Base-by-base conservation (phyloP, 2,113 vertebrate species). In the Eidolon helvum region DNA sequence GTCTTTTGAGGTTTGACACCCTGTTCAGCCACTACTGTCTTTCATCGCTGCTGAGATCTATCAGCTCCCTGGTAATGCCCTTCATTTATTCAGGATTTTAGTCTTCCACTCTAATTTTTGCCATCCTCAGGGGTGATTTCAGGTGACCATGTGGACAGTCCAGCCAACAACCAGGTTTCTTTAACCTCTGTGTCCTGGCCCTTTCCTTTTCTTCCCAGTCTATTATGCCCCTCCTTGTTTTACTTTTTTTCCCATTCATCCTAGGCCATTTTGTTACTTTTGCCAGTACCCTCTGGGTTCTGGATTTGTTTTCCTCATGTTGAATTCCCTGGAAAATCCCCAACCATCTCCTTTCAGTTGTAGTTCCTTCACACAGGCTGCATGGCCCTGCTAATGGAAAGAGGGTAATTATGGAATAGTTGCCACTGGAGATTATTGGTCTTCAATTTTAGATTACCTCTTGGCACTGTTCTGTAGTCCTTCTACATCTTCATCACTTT, bases 281-380 rank as follows among this genome's bases (percentile, higher is more conserved):
- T n/a, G 10, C 65, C 35, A 66, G 55, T 84, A 30, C 5, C 1
- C 12, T 68, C 4, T 72, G n/a, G 33, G 33, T 87, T 35, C 79
- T 88, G 71, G 48, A 75, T 89, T 90, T 97, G 38, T 83, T 94
- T 89, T 78, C 30, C 63, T 72, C n/a, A 45, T 59, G 19, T 72
- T 65, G 35, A 90, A 82, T 93, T 85, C n/a, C 57, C 55, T 21
- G 3, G 59, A 74, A 92, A 94, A 53, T 53, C 8, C 11, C 45
- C 38, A 45, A n/a, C 48, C 43, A 86, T 92, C 48, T 96, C 57
- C 89, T 96, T 90, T 55, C 59, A 90, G 50, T 68, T 80, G 89
- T 69, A 66, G 68, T n/a, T 83, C 35, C n/a, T 78, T 72, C 18
- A 43, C 22, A 4, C 22, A 72, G 43, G 24, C 43, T 69, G 59